Percentiles rank a stretch among this genome's conserved stretches.
Evolutionary conservation across 1,140 invertebrate genomes (phyloP).

Genomic region (Megathymus violae): DNA sequence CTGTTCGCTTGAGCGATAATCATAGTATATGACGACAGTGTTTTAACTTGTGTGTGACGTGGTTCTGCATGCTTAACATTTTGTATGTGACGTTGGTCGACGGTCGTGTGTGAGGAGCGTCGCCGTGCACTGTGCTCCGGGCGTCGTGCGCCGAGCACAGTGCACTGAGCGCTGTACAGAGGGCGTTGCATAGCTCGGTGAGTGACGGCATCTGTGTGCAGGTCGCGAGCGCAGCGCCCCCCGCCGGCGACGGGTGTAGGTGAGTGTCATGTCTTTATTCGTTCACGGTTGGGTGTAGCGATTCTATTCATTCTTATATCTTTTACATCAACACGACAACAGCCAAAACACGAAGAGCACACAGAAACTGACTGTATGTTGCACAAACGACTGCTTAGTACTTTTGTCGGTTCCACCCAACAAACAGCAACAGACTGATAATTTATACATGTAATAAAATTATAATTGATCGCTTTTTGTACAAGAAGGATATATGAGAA

Average conservation of each 20-base stretch:
- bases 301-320: too few species aligned
- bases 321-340: too few species aligned
- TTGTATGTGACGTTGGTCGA: neutral
- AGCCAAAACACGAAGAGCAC: too few species aligned
- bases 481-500: too few species aligned
- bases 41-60: neutral
- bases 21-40: neutral
- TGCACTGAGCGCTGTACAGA: neutral
- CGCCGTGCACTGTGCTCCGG: neutral
- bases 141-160: neutral
- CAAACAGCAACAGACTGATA: too few species aligned
- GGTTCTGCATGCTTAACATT: neutral
- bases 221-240: slow-evolving; percentile 25
- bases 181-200: neutral
- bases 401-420: too few species aligned
- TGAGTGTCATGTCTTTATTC: neutral
- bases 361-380: too few species aligned
- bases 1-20: too few species aligned
- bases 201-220: slow-evolving; percentile 7
- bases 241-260: slow-evolving; percentile 26
- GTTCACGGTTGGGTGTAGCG: too few species aligned
- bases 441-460: too few species aligned
- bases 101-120: neutral
- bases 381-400: too few species aligned
- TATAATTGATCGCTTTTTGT: too few species aligned